Percentiles rank a stretch among this genome's conserved stretches.
phyloP scores from a whole-genome alignment of 2,888 invertebrate species.

The Ochropacha duplaris region DNA sequence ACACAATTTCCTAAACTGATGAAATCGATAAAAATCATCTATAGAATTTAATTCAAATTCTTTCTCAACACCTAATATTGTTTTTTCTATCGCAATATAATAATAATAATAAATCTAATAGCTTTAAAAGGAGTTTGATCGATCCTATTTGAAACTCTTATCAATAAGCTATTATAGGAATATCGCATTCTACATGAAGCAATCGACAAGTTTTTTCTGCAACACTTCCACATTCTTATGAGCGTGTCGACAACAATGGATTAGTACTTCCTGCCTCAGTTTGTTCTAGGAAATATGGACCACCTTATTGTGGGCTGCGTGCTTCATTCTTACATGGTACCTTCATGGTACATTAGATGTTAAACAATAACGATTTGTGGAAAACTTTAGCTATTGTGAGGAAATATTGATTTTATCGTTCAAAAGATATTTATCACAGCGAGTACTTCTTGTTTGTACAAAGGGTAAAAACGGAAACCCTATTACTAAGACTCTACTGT shows the following conservation, averaged over 20 bases:
- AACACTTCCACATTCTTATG: not conserved
- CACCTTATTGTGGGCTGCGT: not conserved
- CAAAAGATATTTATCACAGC: not conserved
- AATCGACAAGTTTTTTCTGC: not conserved
- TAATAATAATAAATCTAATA: not conserved
- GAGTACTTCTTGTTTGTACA: no score
- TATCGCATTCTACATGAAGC: not conserved
- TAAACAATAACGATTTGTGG: not conserved
- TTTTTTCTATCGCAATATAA: no score
- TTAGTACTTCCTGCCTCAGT: not conserved
- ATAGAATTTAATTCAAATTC: no score
- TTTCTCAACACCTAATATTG: no score
- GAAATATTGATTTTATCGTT: not conserved
- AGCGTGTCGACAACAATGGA: constrained; percentile 4
- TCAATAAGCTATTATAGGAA: not conserved
- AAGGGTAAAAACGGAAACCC: no score
- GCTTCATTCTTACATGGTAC: not conserved
- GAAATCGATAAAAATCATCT: no score
- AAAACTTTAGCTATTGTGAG: not conserved
- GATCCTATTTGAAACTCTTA: not conserved
- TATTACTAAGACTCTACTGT: no score
- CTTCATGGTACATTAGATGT: not conserved
- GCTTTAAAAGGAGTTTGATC: not conserved
- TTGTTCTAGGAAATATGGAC: not conserved
- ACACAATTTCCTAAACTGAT: no score